Conservation (phyloP, 1,140 invertebrate species). For the Drosophila nasuta region DNA sequence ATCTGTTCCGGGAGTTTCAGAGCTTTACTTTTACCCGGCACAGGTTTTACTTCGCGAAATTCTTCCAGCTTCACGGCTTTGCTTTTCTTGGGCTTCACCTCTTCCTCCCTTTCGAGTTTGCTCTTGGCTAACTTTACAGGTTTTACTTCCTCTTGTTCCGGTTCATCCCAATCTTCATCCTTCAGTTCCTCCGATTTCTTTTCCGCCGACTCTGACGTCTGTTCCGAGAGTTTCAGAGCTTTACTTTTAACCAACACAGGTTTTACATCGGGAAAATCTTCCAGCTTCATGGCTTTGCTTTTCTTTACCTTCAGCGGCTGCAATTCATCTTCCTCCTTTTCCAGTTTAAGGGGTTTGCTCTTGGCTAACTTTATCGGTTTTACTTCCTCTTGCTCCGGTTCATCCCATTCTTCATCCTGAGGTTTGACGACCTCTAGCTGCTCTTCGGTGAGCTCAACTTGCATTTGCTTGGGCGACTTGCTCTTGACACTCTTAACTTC, state of each 20-base stretch:
- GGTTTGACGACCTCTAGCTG: no score
- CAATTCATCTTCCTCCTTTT: neutral
- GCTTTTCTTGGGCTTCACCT: neutral
- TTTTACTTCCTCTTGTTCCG: neutral
- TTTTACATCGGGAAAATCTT: no score
- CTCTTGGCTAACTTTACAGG: neutral
- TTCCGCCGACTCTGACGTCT: neutral
- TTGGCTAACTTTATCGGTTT: neutral
- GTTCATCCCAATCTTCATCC: neutral
- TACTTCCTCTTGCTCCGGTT: neutral
- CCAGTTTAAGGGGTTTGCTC: neutral
- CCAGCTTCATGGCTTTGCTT: neutral
- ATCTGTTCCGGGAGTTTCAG: neutral
- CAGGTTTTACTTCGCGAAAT: no score
- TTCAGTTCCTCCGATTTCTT: neutral
- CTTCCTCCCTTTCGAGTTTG: neutral
- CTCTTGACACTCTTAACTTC: no score
- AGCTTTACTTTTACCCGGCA: no score
- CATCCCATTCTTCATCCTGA: neutral
- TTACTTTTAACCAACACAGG: no score
- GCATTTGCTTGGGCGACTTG: no score
- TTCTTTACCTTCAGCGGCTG: neutral
- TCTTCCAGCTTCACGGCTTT: neutral
- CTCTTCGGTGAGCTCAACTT: no score
- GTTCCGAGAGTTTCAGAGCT: neutral